Base-by-base conservation (phyloP, 2,113 vertebrate genomes). In the Hyla sarda region DNA sequence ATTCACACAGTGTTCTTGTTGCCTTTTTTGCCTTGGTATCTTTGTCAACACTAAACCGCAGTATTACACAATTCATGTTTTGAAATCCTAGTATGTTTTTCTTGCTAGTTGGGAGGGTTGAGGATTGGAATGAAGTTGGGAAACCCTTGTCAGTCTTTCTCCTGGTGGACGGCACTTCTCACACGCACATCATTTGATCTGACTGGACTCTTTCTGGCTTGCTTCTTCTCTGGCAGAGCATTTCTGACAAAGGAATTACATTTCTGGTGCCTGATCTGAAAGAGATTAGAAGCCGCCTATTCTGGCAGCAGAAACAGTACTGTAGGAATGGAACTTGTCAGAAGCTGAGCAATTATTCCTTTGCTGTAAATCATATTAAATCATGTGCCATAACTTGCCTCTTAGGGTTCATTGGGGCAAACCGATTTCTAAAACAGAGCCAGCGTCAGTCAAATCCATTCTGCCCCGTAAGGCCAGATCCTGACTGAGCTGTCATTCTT, bases 371-470 rank as follows among this genome's bases (percentile, higher is more conserved):
- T 67, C 45, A 48, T 52, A 25, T 62, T 60, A 54, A 62, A 73
- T 81, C 73, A 85, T 60, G 75, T 85, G 74, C 62, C 45, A 54
- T 78, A 45, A 72, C 62, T 79, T n/a, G 23, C 16, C 48, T 79
- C 34, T 23, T 65, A 28, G 62, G 75, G 86, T 79, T 47, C 65
- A 75, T 45, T 73, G 88, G 28, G 45, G 54, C 52, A 88, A 47
- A 88, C 28, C 19, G 21, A 71, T 88, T 89, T 87, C 28, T 4
- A 47, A 85, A 89, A 77, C 71, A 8, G 87, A 69, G 2, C 16
- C n/a, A 34, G 75, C 82, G 82, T 58, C 17, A 85, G 48, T 45
- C 69, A 87, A 62, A 13, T n/a, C 8, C n/a, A 0, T 58, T 83
- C 0, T 60, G 78, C 32, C 47, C 65, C 17, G 21, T 75, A 8